Evolutionary conservation across 1,140 invertebrate species (phyloP), one percentile per base, ranked within the genome.

Genomic region (Mamestra configurata): DNA sequence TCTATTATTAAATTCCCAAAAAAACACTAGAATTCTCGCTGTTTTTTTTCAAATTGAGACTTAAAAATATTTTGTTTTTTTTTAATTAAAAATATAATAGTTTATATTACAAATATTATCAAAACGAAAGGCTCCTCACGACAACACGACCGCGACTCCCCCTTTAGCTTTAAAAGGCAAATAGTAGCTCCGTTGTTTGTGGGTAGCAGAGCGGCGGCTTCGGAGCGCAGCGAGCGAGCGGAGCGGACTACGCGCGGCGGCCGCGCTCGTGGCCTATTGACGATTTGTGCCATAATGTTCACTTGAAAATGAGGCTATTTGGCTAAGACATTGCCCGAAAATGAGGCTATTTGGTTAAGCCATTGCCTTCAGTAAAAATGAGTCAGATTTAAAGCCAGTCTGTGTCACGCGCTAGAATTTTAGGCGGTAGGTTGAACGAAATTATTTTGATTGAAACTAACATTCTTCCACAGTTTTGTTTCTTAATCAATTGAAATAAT

Each of bases 261-360:
- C 11, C 72, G 37, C 35, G 79, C 51, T 8, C n/a, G 37, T 84
- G 83, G 77, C 49, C 80, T 77, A 27, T 84, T 82, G 82, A 86
- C 77, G 79, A 82, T 80, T 40, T 51, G 35, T 24, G 53, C 22
- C 3, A 15, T 11, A 55, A 55, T 22, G 22, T 55, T n/a, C 51
- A 57, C 8, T 4, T 2, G 51, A 55, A 57, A 24, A 55, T 13
- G 2, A 24, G 20, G 24, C 43, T 27, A 15, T 57, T 27, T 57
- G 53, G 20, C 53, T 49, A n/a, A 49, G n/a, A 49, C 15, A 49
- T 49, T 15, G 40, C 8, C 20, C 7, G 49, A 51, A 51, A 18
- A 18, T 51, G 0, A 18, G 15, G 18, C 35, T 18, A 18, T 51
- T 51, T 51, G 49, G 15, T n/a, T 37, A 37, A 51, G 18, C n/a